These are phyloP conservation scores for Bucco capensis DNA, from an alignment of 2,113 vertebrate species.

Conservation along the genomic window DNA sequence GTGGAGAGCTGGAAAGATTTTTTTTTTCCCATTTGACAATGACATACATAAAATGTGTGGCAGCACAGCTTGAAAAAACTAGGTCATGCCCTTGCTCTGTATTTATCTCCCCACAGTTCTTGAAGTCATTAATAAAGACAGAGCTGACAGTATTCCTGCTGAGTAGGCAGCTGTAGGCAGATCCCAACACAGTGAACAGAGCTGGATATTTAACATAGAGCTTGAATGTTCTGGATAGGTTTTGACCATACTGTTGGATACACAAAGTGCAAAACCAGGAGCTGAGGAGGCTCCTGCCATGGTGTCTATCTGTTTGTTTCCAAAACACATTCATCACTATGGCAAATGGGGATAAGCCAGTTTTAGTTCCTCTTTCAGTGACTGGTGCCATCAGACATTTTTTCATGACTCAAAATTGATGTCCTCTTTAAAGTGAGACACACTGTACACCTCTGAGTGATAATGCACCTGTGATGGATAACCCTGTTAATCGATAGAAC, in stretches of 20 bases:
- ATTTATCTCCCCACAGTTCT: not conserved
- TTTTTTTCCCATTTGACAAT: conserved; percentile 17
- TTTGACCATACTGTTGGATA: not conserved
- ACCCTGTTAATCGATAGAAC: conserved; percentile 18
- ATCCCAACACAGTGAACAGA: not conserved
- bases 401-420: conserved; percentile 1
- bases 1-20: not conserved
- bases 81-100: not conserved
- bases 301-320: not conserved
- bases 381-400: not conserved
- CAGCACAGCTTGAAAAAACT: conserved; percentile 11
- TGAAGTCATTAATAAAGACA: conserved; percentile 29
- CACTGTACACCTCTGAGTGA: not conserved
- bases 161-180: conserved; percentile 7
- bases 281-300: not conserved
- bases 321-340: not conserved
- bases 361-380: not conserved
- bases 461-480: conserved; percentile 8
- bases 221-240: not conserved
- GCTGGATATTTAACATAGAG: not conserved
- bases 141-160: not conserved
- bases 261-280: not conserved
- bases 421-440: conserved; percentile 21
- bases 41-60: conserved; percentile 23
- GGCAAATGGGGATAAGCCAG: not conserved